These are phyloP conservation scores for Micromesistius poutassou DNA, from an alignment of 2,797 vertebrate species.

Conservation along the genomic window DNA sequence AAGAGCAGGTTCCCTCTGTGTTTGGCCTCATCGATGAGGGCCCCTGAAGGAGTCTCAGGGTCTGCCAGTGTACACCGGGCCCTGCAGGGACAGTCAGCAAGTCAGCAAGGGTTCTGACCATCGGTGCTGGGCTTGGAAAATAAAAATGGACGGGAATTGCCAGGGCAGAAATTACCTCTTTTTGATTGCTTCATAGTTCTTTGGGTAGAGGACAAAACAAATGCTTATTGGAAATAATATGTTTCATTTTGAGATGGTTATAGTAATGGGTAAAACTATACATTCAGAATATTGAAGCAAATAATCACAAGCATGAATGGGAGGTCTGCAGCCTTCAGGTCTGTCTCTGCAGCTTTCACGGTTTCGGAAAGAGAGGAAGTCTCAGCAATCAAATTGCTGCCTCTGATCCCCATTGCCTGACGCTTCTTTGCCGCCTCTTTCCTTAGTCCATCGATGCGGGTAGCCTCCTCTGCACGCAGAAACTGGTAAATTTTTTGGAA, in stretches of 20 bases:
- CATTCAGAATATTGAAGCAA: neutral
- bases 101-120: neutral
- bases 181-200: too few relatives aligned
- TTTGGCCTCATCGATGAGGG: conserved; percentile 32
- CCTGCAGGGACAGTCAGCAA: conserved; percentile 19
- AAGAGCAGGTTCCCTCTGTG: conserved; percentile 39
- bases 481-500: conserved; percentile 41
- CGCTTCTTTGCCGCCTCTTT: conserved; percentile 27
- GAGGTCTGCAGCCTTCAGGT: conserved; percentile 16
- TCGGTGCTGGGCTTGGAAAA: too few relatives aligned
- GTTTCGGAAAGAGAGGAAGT: conserved; percentile 23
- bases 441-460: conserved; percentile 23
- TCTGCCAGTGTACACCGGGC: neutral
- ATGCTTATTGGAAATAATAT: too few relatives aligned
- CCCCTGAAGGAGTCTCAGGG: conserved; percentile 24
- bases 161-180: too few relatives aligned
- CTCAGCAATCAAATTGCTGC: conserved; percentile 16
- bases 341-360: neutral
- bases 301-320: conserved; percentile 39
- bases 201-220: too few relatives aligned
- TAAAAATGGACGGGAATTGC: too few relatives aligned
- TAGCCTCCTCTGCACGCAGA: conserved; percentile 38
- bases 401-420: conserved; percentile 12
- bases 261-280: neutral
- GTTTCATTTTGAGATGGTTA: neutral